Base-by-base conservation (phyloP, 2,888 invertebrate genomes). In the Epistrophe grossulariae region DNA sequence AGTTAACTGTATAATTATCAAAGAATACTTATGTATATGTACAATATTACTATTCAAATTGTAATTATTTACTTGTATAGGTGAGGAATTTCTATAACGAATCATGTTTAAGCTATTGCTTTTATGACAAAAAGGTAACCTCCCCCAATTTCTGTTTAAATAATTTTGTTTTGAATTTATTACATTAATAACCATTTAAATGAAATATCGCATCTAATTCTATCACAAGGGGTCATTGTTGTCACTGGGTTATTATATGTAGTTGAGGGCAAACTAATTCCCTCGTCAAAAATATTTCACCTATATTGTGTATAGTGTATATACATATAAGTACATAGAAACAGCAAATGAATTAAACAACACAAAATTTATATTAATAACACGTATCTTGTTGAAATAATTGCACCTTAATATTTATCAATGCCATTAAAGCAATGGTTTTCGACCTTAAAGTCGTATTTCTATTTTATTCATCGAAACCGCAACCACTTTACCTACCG, bases 351-450 rank as follows among this genome's bases (percentile, higher is more conserved):
- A 24, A 19, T 13, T 24, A 66, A 35, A 52, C 45, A 78, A 31
- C 17, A 19, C 24, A 24, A n/a, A n/a, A 79, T 79, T 78, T 17
- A 24, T 55, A 79, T 62, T 31, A 55, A 13, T 72, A 24, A 38
- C 79, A 79, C 79, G 79, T 79, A 55, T 64, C 62, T 38, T 72
- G 38, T 79, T 50, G 78, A 24, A 60, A 71, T 55, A 35, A 71
- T 48, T 72, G 59, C 70, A 71, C 50, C 59, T 50, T 50, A 52
- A 50, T 31, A 43, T 52, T 24, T 28, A 28, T 64, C 72, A 71
- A 71, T 71, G 71, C 19, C 71, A 55, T 28, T 5, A 45, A 45
- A 60, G 45, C 35, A 31, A 60, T 60, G 52, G 71, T 64, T 72
- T 64, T 60, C 72, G 72, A 72, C 79, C 79, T 79, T 52, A 60